phyloP scores from a whole-genome alignment of 2,113 vertebrate genomes.

The Macquaria ambigua region DNA sequence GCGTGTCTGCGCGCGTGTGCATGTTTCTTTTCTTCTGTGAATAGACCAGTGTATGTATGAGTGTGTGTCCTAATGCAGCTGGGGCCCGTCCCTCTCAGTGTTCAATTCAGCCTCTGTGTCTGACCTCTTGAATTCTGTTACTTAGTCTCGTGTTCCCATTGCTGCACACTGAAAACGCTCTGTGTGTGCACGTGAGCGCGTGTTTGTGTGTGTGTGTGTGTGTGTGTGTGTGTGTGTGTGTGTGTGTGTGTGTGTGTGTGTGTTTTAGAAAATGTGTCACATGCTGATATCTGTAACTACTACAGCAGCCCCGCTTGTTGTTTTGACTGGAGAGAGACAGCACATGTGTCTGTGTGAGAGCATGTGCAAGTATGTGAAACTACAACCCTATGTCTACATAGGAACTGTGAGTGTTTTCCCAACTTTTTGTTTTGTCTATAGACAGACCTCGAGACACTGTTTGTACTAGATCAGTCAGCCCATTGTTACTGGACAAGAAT shows the following conservation, averaged over 20 bases:
- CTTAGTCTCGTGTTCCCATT: constrained; percentile 61
- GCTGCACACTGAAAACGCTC: constrained; percentile 37
- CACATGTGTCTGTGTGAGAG: constrained; percentile 14
- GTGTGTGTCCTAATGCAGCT: constrained; percentile 49
- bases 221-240: constrained; percentile 25
- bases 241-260: constrained; percentile 21
- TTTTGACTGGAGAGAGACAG: constrained; percentile 62
- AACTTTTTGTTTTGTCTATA: constrained; percentile 75
- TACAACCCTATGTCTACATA: constrained; percentile 31
- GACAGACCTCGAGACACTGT: constrained; percentile 59
- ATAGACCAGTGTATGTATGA: constrained; percentile 15
- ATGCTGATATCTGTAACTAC: constrained; percentile 47
- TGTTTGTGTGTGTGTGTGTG: constrained; percentile 19
- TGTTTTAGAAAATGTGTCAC: constrained; percentile 49
- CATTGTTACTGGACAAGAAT: constrained; percentile 68
- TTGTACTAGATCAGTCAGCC: constrained; percentile 51
- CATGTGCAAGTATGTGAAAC: constrained; percentile 53
- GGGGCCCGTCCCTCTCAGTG: constrained; percentile 37
- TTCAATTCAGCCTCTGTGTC: constrained; percentile 68
- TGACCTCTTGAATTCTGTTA: constrained; percentile 57
- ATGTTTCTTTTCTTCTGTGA: constrained; percentile 34
- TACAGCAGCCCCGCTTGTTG: constrained; percentile 59
- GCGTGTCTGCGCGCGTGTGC: background rate
- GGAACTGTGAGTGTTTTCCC: constrained; percentile 55
- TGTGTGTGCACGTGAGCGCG: background rate